Base-by-base conservation (phyloP, 2,797 vertebrate species). In the Gallirallus australis region DNA sequence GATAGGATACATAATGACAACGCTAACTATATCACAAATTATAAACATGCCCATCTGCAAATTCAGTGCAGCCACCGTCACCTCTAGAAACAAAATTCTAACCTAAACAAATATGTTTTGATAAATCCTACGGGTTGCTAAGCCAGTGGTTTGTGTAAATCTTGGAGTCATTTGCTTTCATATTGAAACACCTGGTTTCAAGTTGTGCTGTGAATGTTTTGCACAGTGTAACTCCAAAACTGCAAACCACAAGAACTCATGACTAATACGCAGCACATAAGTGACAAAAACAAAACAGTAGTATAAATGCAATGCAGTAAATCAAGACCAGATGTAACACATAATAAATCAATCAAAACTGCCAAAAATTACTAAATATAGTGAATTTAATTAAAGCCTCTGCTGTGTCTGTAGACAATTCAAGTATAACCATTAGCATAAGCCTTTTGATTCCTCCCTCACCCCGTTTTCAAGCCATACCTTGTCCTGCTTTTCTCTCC, bases 271-370 rank as follows among this genome's bases (percentile, higher is more conserved):
- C 21, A 57, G 31, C 52, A 69, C n/a, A 33, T 82, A 91, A 96
- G 69, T 4, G 37, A 95, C 93, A 95, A 93, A 97, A 95, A 76
- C 81, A 97, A 94, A 94, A 78, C 78, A 90, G 75, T 69, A 93
- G 80, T 89, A 88, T 66, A 93, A 85, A 95, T 89, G 84, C 68
- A 96, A 92, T 82, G 64, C n/a, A 42, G 82, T 94, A 96, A 97
- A 97, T 97, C 89, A 97, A 88, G 50, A 89, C 86, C 96, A 97
- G 89, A 94, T 95, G 87, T 95, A 97, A 72, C 89, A 96, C 89
- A 86, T 86, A 97, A 91, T 96, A 97, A 97, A 95, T 97, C 87
- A 95, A 97, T 96, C 92, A 96, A 94, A 97, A 90, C 81, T 96
- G 81, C 87, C 86, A 96, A 87, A 93, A 93, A 76, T 89, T 94